Evolutionary conservation across 2,888 invertebrate genomes (phyloP), one percentile per base, ranked within the genome.

Genomic region (Polyommatus icarus): DNA sequence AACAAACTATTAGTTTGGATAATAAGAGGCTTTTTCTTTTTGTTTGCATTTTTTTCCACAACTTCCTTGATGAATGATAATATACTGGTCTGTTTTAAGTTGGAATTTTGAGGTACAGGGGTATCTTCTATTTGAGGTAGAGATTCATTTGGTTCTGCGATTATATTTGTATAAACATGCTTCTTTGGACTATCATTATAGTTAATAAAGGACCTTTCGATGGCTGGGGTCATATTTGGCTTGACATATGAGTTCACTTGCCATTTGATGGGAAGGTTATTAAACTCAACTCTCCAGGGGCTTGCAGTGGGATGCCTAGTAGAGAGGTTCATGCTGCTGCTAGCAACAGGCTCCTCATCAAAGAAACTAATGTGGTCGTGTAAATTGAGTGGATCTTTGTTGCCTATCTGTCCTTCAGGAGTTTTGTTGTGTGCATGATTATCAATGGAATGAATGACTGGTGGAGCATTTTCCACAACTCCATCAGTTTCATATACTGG

Each of bases 161-260:
- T 80, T 78, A 94, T 84, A 78, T 92, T 89, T 18, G 93, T 93
- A 79, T 93, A 94, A 1, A 94, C 91, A 90, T 93, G 92, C 84
- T 91, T 92, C 83, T 89, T 92, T 80, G 87, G 91, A 18, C 82
- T 83, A 46, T 90, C 89, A 82, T 87, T 87, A 72, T 87, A 84
- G 79, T 89, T 89, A 0, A 93, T 87, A 78, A 91, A 94, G 6
- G 94, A 94, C 78, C 90, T 87, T 80, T 94, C 94, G 24, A 93
- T 88, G 15, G 94, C 92, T 67, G 94, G 94, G 71, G 94, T 94
- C 94, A 94, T 93, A 79, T 94, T 91, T 10, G 94, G 81, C 82
- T 94, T 94, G 0, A 94, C 87, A 84, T 93, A 91, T 7, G 91
- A 87, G 79, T 94, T 92, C 5, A 86, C 88, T 78, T 89, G 92